These are phyloP conservation scores for Thera britannica DNA, from an alignment of 2,888 invertebrate genomes.

Conservation along the genomic window DNA sequence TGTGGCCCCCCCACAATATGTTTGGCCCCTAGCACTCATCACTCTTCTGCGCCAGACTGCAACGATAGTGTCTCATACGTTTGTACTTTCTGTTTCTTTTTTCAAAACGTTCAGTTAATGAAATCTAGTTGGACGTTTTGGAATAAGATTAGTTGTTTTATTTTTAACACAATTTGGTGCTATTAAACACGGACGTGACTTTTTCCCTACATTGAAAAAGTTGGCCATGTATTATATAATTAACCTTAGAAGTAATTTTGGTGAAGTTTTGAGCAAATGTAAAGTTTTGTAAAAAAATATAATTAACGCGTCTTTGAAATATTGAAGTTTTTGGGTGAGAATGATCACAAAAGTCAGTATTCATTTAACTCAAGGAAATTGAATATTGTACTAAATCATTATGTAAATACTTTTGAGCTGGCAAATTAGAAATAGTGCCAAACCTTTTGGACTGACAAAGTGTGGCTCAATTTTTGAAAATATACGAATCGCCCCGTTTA, in stretches of 20 bases:
- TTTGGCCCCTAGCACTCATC: no score
- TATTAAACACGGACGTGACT: constrained; percentile 48
- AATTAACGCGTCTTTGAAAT: not conserved
- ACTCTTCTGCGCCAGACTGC: no score
- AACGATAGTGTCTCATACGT: no score
- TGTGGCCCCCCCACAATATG: no score
- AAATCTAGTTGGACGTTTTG: no score
- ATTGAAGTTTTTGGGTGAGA: not conserved
- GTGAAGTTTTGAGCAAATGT: not conserved
- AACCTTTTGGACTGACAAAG: constrained; percentile 66
- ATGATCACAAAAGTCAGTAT: not conserved
- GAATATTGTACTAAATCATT: not conserved
- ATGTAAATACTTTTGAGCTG: not conserved
- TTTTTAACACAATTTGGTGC: constrained; percentile 73
- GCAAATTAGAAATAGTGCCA: constrained; percentile 9
- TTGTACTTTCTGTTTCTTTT: no score
- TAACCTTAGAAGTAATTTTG: not conserved
- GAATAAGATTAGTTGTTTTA: constrained; percentile 17
- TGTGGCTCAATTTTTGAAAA: constrained; percentile 68
- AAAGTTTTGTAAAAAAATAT: no score
- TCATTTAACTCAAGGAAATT: no score
- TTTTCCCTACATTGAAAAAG: not conserved
- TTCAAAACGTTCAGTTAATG: no score
- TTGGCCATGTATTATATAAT: not conserved
- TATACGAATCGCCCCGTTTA: constrained; percentile 46